Evolutionary conservation across 2,888 invertebrate genomes (phyloP), one percentile per base, ranked within the genome.

Genomic region (Arenicola marina): DNA sequence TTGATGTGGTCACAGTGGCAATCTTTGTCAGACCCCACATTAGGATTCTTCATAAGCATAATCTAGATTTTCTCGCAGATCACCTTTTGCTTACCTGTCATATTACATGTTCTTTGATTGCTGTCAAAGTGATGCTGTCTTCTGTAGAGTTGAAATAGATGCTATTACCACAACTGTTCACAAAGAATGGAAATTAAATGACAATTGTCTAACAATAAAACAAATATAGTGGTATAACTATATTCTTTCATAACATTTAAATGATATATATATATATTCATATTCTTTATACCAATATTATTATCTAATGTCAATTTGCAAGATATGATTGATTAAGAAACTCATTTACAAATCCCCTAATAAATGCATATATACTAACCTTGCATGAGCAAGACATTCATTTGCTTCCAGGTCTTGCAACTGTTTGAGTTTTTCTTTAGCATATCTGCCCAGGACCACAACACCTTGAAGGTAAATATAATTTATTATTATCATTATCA

Each of bases 81-180:
- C 38, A 15, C 18, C 18, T 38, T 18, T 38, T 11, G 7, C 15
- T 21, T 51, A 81, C 81, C 80, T 73, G 93, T 92, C 81, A 92
- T 90, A 82, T 92, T 91, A 76, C 94, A 94, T 11, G 93, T 94
- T 68, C 90, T 87, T 76, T 93, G 92, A 38, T 93, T 94, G 66
- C 91, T 91, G 82, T 95, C 94, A 85, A 92, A 95, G 80, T 95
- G 93, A 74, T 92, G 92, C 78, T 90, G 89, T 64, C 91, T 90
- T 63, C 80, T 81, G 67, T 29, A 77, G 73, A 55, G 54, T n/a
- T n/a, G n/a, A 53, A 34, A 64, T 57, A 64, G 21, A 34, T 60
- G 24, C n/a, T 18, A 44, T 56, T 18, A 18, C n/a, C 31, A 32
- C 24, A 3, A 59, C 18, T 31, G 32, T 24, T n/a, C 18, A 4